Base-by-base conservation (phyloP, 1,140 invertebrate genomes). In the Drosophila truncata region DNA sequence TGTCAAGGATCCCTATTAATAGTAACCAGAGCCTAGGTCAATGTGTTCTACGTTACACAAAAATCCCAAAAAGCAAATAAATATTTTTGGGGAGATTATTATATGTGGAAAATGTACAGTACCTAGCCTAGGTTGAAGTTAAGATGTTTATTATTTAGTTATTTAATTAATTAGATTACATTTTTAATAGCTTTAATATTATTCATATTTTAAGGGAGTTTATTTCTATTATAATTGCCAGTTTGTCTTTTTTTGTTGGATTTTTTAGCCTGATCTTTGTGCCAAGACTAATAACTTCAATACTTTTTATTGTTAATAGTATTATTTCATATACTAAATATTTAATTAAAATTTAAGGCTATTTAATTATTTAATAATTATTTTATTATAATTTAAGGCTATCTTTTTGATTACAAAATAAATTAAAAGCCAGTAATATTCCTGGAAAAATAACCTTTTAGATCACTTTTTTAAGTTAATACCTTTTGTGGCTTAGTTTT, bases 1-100 rank as follows among this genome's bases (percentile, higher is more conserved):
- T 70, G 65, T 23, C 27, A 3, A 41, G 65, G 42, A 67, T 10
- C 33, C 16, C 37, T 63, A 65, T 62, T 65, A 33, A 62, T 62
- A 62, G 57, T 65, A 31, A 25, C 9, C 13, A 25, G 13, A 42
- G 57, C 62, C 62, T 65, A 33, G 62, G 62, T 65, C 62, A 65
- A 62, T 65, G 57, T 65, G 62, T 42, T 42, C 6, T 1, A 16
- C 3, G 20, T 39, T 25, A 37, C 33, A 37, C 18, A 35, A 37
- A 55, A 25, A 37, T 55, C 10, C 11, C 11, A 18, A 31, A 20
- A 29, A 4, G n/a, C 31, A 18, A 50, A 50, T n/a, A 29, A 10
- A 11, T 13, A 10, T 52, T 18, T 16, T 31, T 25, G 27, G 46
- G 46, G 47, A 27, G 8, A 54, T 8, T 29, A 10, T 20, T 29